Base-by-base conservation (phyloP, 2,797 vertebrate genomes). In the Enteromius paludinosus region DNA sequence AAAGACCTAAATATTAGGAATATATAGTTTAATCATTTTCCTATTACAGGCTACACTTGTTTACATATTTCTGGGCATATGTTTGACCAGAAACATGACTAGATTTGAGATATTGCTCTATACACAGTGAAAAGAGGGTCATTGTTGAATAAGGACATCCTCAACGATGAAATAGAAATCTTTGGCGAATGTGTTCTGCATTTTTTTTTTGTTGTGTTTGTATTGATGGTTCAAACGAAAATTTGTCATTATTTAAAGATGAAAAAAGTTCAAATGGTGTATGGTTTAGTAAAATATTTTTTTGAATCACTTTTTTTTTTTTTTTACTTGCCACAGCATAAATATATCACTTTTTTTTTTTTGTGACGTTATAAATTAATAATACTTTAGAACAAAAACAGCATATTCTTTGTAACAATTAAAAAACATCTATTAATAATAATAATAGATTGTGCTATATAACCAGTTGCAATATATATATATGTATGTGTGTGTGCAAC, bases 1-100 rank as follows among this genome's bases (percentile, higher is more conserved):
- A 61, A 71, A 43, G 52, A 28, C 10, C 2, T 10, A 28, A 54
- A 65, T 52, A 54, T 82, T 43, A 41, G n/a, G 15, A 69, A 59
- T 70, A 59, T 70, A 41, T 54, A 28, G 11, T 30, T 74, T 65
- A 73, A 43, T 45, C 7, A 61, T 70, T 35, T 71, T 52, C 4
- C 23, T 59, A 17, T 28, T 73, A 23, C 43, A 47, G 20, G 38
- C n/a, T 35, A 30, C 0, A 49, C 52, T 70, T 59, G 49, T 59
- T 79, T 76, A 23, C 23, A 12, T 56, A 65, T 65, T 9, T 35
- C 18, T 10, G 17, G 30, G 33, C 20, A 11, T 65, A 30, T 62
- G 33, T 20, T 35, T 65, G 62, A 35, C 18, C 28, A 35, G 15
- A 11, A 35, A 35, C 9, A 35, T 33, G 62, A 20, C 18, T 38